Evolutionary conservation across 1,140 invertebrate genomes (phyloP), one percentile per base, ranked within the genome.

Genomic region (Aethina tumida): DNA sequence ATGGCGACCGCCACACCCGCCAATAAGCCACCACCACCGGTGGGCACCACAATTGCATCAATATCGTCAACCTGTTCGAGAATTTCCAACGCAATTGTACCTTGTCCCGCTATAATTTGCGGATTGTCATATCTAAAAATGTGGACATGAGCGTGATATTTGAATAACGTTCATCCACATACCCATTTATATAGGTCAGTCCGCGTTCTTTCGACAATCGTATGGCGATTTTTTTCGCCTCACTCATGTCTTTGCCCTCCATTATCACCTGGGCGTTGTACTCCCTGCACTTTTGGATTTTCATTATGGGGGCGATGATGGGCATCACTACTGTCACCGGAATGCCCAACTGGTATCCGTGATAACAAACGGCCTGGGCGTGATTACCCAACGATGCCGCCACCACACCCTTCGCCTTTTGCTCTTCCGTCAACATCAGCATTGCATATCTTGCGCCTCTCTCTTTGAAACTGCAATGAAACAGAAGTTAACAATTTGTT

Each of bases 281-380:
- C 36, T 80, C 77, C 29, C 75, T 71, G 58, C 91, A 96, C 32
- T 81, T 78, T 45, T 87, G 74, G 26, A 96, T 81, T 66, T 97
- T 97, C 88, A 95, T 95, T 25, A 96, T 84, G 0, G 88, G 85
- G 0, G 88, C 87, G 1, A 86, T 73, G 8, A 81, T 76, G 0
- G 92, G 92, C 92, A 96, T 96, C 0, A 97, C 84, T 2, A 97
- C 92, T 0, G 88, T 93, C 0, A 91, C 81, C 0, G 85, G 81
- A 27, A 96, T 82, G 4, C 73, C 70, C 0, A 96, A 66, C 39
- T 75, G 68, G 45, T 77, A 67, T 1, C 89, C 92, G 58, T 96
- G 92, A 58, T 92, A 96, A 39, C 78, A 78, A 5, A 97, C 64
- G 0, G 83, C 92, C 32, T 85, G 68, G 0, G 92, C 91, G 63